phyloP scores from a whole-genome alignment of 2,797 vertebrate species.

The Steatocranus sp. region DNA sequence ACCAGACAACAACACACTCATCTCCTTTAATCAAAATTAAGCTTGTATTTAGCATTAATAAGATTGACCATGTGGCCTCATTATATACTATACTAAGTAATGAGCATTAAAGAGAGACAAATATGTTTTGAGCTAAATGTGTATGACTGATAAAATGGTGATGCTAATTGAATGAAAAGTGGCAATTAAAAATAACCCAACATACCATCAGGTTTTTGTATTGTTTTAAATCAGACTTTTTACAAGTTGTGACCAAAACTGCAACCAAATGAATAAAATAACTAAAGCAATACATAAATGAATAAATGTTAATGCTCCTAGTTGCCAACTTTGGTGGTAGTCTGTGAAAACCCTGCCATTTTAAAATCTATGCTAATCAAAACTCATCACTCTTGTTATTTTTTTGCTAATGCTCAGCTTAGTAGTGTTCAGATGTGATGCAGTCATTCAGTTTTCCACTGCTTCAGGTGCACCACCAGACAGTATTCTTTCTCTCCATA shows the following conservation, averaged over 20 bases:
- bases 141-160: not conserved
- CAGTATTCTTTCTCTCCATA: not conserved
- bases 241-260: not conserved
- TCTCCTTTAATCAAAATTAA: not conserved
- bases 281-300: not conserved
- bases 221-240: not conserved
- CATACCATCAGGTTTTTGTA: not conserved
- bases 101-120: not conserved
- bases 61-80: not conserved
- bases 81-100: not conserved
- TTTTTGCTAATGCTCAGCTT: not conserved
- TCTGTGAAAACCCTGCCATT: not conserved
- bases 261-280: not conserved
- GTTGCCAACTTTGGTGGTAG: not conserved
- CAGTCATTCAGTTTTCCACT: not conserved
- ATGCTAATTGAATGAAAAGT: rapidly evolving
- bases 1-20: not conserved
- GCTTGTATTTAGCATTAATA: not conserved
- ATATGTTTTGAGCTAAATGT: not conserved
- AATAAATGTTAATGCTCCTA: not conserved
- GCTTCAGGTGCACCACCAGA: not conserved
- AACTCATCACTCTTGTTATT: not conserved
- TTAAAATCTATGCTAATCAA: not conserved
- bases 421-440: not conserved
- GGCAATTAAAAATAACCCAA: not conserved